Percentiles rank a stretch among this genome's conserved stretches.
These are phyloP conservation scores for Augochlora pura DNA, from an alignment of 1,140 invertebrate species.

Conservation along the genomic window DNA sequence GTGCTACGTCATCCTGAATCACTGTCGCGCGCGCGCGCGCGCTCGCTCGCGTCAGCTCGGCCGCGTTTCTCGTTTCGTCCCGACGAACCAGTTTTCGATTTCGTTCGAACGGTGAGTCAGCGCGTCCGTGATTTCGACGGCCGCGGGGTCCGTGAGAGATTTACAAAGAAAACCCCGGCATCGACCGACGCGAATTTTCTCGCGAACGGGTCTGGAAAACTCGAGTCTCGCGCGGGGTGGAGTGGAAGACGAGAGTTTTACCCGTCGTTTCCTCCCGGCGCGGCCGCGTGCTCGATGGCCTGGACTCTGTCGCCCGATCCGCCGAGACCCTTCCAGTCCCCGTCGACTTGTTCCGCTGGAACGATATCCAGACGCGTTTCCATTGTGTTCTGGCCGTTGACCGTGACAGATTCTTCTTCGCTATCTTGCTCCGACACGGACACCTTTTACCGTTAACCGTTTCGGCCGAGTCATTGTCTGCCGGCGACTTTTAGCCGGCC, in stretches of 20 bases:
- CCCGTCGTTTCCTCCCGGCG: background rate
- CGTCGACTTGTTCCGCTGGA: constrained; percentile 26
- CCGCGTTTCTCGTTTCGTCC: constrained; percentile 32
- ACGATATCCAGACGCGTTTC: constrained; percentile 32
- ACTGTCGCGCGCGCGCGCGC: background rate
- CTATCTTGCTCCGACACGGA: background rate
- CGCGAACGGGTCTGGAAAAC: too few relatives aligned
- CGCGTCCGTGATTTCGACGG: background rate
- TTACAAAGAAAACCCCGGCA: too few relatives aligned
- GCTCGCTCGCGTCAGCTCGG: background rate
- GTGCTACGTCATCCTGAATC: constrained; percentile 27
- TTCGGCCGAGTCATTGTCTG: constrained; percentile 20
- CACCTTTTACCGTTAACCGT: constrained; percentile 33
- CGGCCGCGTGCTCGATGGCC: too few relatives aligned
- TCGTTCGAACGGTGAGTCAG: background rate
- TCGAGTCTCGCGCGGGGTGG: too few relatives aligned
- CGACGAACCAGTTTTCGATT: constrained; percentile 17
- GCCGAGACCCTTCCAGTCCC: background rate
- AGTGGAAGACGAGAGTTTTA: background rate
- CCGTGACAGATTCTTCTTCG: constrained; percentile 32
- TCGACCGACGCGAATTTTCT: too few relatives aligned
- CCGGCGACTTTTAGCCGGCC: constrained; percentile 15
- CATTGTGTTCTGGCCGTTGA: constrained; percentile 36
- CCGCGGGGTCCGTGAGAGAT: background rate
- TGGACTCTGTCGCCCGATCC: background rate